phyloP scores from a whole-genome alignment of 2,888 invertebrate species.

The Drosophila mulleri region DNA sequence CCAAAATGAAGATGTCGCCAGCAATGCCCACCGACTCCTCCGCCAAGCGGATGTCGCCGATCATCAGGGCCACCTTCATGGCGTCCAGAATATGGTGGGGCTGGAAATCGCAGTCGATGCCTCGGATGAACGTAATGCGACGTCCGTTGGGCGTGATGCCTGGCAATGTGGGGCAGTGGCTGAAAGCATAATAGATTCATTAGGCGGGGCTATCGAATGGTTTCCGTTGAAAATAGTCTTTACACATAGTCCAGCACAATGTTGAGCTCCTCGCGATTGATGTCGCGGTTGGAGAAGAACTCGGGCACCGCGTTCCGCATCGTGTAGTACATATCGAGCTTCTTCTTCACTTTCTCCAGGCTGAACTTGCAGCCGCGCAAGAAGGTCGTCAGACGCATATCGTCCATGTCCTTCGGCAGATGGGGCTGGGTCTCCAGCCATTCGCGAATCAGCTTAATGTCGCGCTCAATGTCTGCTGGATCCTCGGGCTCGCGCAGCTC shows the following conservation, averaged over 20 bases:
- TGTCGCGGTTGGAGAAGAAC: constrained; percentile 91
- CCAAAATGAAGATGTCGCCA: constrained; percentile 93
- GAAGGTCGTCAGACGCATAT: constrained; percentile 92
- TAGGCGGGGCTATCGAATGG: too few species aligned
- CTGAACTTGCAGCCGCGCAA: constrained; percentile 94
- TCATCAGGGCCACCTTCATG: constrained; percentile 93
- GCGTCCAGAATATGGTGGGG: constrained; percentile 91
- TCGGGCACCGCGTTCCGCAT: constrained; percentile 93
- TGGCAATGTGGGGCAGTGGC: constrained; percentile 92
- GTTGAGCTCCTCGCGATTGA: constrained; percentile 90
- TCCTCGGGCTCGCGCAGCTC: constrained; percentile 88
- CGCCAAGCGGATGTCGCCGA: constrained; percentile 91
- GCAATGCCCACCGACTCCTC: constrained; percentile 93
- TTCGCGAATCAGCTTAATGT: constrained; percentile 88
- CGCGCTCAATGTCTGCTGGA: constrained; percentile 87
- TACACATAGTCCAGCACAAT: constrained; percentile 90
- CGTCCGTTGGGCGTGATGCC: constrained; percentile 93
- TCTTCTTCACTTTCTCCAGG: constrained; percentile 93
- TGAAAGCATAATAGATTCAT: constrained; percentile 71
- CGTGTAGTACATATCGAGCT: constrained; percentile 95
- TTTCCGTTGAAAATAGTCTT: constrained; percentile 81
- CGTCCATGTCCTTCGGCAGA: constrained; percentile 90
- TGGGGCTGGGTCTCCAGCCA: constrained; percentile 89
- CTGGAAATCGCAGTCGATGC: constrained; percentile 89
- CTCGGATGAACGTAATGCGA: constrained; percentile 91